Evolutionary conservation across 37 sponge, comb jelly and placozoan species (phyloP).

Genomic region (Haliclona indistincta): DNA sequence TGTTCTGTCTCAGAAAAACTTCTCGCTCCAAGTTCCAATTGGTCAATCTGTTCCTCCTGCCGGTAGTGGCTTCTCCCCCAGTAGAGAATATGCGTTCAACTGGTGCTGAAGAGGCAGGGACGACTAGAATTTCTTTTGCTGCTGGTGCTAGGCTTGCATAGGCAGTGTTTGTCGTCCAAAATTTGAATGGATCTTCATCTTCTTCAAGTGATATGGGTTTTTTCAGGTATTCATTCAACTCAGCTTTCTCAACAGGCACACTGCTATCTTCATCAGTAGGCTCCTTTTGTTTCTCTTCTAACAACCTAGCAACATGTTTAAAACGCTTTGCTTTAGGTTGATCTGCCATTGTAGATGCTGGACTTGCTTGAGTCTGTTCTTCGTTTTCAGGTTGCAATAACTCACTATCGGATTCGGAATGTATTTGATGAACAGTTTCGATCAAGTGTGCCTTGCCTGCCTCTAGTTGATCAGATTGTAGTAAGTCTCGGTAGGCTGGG

Average conservation of each 20-base stretch:
- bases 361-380: too few species aligned
- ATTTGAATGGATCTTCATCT: not conserved
- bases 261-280: not conserved
- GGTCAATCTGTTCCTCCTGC: slow-evolving; percentile 2
- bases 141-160: slow-evolving; percentile 7
- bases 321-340: slow-evolving; percentile 4
- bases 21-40: slow-evolving; percentile 23
- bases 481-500: not conserved
- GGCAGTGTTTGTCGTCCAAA: not conserved
- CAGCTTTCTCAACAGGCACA: not conserved
- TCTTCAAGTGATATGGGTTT: slow-evolving; percentile 1
- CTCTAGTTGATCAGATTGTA: not conserved
- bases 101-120: slow-evolving; percentile 16
- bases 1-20: too few species aligned
- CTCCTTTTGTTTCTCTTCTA: not conserved
- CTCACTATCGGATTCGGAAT: too few species aligned
- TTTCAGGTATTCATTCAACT: not conserved
- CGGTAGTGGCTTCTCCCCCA: slow-evolving; percentile 12
- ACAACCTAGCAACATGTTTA: slow-evolving; percentile 3
- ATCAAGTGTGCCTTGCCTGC: not conserved
- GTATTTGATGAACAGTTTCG: not conserved
- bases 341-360: not conserved
- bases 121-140: slow-evolving; percentile 5
- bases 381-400: not conserved
- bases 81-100: slow-evolving; percentile 11